phyloP scores from a whole-genome alignment of 1,140 invertebrate genomes.

The Triops longicaudatus region DNA sequence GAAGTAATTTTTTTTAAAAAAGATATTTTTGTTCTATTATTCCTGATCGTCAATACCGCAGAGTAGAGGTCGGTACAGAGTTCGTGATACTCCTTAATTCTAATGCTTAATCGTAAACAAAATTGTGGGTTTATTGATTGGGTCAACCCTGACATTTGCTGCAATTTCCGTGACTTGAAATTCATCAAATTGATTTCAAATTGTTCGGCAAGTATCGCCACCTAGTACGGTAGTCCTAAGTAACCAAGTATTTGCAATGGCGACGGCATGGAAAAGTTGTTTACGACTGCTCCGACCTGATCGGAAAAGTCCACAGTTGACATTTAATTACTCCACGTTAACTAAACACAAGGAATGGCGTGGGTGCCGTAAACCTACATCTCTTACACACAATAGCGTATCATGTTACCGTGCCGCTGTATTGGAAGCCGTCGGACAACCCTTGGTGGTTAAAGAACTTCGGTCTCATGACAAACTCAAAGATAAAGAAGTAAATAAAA shows the following conservation, averaged over 20 bases:
- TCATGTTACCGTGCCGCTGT: constrained; percentile 40
- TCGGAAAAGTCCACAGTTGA: constrained; percentile 7
- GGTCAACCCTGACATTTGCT: too few relatives aligned
- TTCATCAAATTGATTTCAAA: neutral
- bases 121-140: too few relatives aligned
- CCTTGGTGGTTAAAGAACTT: constrained; percentile 41
- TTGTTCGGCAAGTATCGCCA: neutral
- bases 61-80: too few relatives aligned
- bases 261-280: constrained; percentile 6
- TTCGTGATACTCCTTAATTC: too few relatives aligned
- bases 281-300: neutral
- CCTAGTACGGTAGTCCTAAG: neutral
- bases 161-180: too few relatives aligned
- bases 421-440: constrained; percentile 41
- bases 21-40: too few relatives aligned
- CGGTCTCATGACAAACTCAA: constrained; percentile 35
- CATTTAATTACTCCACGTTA: neutral
- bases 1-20: too few relatives aligned
- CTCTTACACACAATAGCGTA: neutral
- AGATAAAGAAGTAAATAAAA: constrained; percentile 38
- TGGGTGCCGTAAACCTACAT: neutral
- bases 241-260: neutral
- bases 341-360: neutral
- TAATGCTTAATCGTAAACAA: too few relatives aligned
- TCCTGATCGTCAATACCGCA: too few relatives aligned